Conservation (phyloP, 2,797 vertebrate genomes). For the Diceros bicornis region DNA sequence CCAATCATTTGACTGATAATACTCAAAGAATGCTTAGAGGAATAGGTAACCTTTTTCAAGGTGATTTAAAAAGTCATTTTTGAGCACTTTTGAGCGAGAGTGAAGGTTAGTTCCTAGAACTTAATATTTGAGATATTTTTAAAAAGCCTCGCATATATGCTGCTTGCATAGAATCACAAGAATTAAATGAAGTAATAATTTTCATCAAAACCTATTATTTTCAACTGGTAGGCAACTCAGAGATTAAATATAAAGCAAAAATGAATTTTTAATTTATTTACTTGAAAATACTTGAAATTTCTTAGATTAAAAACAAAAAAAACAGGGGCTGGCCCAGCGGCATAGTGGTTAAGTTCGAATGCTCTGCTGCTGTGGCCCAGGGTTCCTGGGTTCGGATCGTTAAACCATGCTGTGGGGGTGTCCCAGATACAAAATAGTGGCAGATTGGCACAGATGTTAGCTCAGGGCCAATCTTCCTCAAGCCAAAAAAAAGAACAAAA, state of each 20-base stretch:
- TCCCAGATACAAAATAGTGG: no score
- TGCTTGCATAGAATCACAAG: background rate
- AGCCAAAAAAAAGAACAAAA: no score
- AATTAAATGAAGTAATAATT: background rate
- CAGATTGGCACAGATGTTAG: no score
- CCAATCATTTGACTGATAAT: slow-evolving; percentile 48
- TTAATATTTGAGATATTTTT: slow-evolving; percentile 36
- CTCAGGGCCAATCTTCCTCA: no score
- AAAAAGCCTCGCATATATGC: background rate
- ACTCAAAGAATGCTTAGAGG: slow-evolving; percentile 48
- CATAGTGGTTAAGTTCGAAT: no score
- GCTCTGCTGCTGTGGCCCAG: no score
- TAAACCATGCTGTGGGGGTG: no score
- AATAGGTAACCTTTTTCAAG: slow-evolving; percentile 35
- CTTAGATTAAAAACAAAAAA: background rate
- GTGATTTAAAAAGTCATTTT: slow-evolving; percentile 71
- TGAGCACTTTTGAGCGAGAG: background rate
- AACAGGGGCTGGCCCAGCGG: no score
- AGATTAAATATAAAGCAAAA: background rate
- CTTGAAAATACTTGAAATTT: background rate
- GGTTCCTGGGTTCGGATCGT: no score
- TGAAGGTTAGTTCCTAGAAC: slow-evolving; percentile 15
- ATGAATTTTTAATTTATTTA: background rate
- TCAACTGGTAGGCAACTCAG: background rate
- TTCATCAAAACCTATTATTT: background rate